Evolutionary conservation across 2,888 invertebrate genomes (phyloP).

Genomic region (Halictus quadricinctus): DNA sequence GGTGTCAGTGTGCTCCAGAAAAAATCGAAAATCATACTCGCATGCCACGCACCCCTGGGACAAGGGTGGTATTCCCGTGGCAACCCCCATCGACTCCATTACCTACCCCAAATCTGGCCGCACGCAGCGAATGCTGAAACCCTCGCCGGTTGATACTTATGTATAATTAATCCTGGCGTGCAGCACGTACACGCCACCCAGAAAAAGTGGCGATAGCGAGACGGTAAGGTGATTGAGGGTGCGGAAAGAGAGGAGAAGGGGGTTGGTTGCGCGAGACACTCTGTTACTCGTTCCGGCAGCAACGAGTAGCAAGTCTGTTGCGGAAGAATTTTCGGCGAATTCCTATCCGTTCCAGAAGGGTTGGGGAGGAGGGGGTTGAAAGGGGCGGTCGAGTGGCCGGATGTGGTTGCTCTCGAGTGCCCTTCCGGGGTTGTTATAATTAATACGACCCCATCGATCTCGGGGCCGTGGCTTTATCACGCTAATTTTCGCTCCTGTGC

Average conservation of each 20-base stretch:
- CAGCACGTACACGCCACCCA: neutral
- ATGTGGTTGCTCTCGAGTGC: constrained; percentile 39
- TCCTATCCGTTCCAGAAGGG: constrained; percentile 24
- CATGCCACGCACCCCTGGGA: neutral
- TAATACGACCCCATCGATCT: constrained; percentile 69
- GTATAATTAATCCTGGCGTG: constrained; percentile 6
- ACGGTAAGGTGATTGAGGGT: neutral
- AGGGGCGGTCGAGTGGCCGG: constrained; percentile 24
- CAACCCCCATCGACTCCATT: neutral
- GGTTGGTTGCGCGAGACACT: constrained; percentile 17
- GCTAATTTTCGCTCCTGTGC: neutral
- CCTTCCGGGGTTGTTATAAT: constrained; percentile 65
- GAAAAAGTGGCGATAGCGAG: neutral
- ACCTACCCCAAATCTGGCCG: neutral
- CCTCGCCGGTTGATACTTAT: constrained; percentile 2
- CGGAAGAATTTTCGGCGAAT: constrained; percentile 36
- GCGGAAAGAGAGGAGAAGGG: neutral
- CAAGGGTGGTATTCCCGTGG: neutral
- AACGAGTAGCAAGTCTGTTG: constrained; percentile 13
- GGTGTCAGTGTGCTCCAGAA: rapidly evolving
- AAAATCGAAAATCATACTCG: neutral
- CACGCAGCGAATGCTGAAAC: too few species aligned
- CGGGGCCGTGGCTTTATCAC: constrained; percentile 34
- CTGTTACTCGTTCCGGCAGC: constrained; percentile 8
- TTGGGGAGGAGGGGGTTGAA: neutral